Percentiles rank a stretch among this genome's conserved stretches.
Evolutionary conservation across 2,113 vertebrate genomes (phyloP).

Genomic region (Ondatra zibethicus): DNA sequence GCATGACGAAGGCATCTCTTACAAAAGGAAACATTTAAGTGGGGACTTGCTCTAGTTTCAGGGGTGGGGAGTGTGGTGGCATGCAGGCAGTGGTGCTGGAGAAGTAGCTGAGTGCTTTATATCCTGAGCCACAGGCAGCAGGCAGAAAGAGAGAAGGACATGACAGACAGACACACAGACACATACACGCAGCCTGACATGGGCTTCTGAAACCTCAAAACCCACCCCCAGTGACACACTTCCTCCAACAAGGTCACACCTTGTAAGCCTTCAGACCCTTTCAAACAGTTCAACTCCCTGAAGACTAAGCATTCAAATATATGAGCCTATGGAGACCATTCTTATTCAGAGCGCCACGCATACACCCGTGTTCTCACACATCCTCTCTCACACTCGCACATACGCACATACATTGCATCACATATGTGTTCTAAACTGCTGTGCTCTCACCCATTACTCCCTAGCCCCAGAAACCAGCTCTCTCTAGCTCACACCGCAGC

Average conservation of each 20-base stretch:
- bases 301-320: too few species aligned
- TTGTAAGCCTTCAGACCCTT: too few species aligned
- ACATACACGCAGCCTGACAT: background rate
- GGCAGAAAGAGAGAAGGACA: background rate
- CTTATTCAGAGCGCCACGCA: too few species aligned
- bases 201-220: too few species aligned
- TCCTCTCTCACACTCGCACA: too few species aligned
- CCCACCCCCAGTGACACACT: too few species aligned
- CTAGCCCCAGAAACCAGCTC: background rate
- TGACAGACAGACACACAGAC: background rate
- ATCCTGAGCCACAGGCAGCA: background rate
- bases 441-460: background rate
- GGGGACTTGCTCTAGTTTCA: background rate
- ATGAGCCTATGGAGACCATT: too few species aligned
- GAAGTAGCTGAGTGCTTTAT: background rate
- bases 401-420: too few species aligned
- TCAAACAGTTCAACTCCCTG: too few species aligned
- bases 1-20: background rate
- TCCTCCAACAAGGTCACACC: too few species aligned
- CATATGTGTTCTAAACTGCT: background rate
- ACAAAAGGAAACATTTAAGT: background rate
- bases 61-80: fast-evolving
- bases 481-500: background rate
- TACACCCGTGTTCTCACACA: too few species aligned
- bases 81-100: background rate